Percentiles rank a stretch among this genome's conserved stretches.
Conservation (phyloP, 2,797 vertebrate species). For the Molossus alvarezi region DNA sequence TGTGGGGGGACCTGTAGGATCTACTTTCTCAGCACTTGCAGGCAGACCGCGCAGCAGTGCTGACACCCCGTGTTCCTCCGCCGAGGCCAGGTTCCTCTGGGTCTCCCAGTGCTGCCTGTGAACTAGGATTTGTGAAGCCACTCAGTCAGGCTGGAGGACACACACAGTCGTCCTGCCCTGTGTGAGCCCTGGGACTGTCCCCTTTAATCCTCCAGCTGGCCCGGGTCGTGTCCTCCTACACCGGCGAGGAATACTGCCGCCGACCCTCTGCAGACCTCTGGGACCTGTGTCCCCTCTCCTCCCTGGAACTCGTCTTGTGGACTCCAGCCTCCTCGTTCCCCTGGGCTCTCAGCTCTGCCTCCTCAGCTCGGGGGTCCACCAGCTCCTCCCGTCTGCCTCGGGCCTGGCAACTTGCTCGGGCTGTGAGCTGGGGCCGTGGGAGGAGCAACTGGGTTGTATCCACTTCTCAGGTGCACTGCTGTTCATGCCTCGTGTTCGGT, state of each 20-base stretch:
- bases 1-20: not conserved
- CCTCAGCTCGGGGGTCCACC: not conserved
- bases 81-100: not conserved
- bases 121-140: not conserved
- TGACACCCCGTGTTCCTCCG: too few species aligned
- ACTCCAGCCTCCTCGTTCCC: not conserved
- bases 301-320: not conserved
- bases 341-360: not conserved
- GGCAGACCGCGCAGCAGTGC: too few species aligned
- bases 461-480: not conserved
- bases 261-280: not conserved
- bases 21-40: not conserved
- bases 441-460: not conserved
- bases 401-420: not conserved
- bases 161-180: not conserved
- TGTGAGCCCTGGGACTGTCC: not conserved
- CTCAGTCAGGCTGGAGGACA: not conserved
- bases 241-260: not conserved
- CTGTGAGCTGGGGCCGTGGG: not conserved
- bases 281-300: not conserved
- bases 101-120: not conserved
- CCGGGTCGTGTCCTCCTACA: not conserved
- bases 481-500: not conserved
- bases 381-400: not conserved
- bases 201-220: not conserved